These are phyloP conservation scores for Meliscaeva auricollis DNA, from an alignment of 2,888 invertebrate genomes.

Conservation along the genomic window DNA sequence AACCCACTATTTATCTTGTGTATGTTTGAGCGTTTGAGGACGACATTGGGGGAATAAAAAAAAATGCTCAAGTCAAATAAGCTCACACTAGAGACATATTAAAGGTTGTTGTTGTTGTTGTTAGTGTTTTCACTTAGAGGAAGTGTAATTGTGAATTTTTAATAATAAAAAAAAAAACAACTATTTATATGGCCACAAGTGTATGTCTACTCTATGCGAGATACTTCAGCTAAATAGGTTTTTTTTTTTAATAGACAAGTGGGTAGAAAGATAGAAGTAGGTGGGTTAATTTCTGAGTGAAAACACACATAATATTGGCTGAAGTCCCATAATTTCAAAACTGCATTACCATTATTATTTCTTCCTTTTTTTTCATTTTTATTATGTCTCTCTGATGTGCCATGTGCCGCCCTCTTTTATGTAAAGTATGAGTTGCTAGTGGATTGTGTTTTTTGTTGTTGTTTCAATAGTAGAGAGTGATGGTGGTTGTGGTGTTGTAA, in stretches of 20 bases:
- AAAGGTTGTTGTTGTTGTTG: not conserved
- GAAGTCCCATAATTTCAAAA: constrained; percentile 6
- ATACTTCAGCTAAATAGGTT: too few species aligned
- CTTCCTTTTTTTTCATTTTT: not conserved
- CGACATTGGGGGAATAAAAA: constrained; percentile 53
- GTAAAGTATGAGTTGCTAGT: too few species aligned
- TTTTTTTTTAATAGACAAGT: constrained; percentile 24
- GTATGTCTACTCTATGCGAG: too few species aligned
- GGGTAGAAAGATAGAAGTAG: not conserved
- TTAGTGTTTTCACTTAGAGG: not conserved
- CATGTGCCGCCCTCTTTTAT: constrained; percentile 26
- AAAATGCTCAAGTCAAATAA: not conserved
- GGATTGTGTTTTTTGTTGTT: too few species aligned
- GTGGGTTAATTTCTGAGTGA: constrained; percentile 5
- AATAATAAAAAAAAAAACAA: not conserved
- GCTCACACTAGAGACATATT: not conserved
- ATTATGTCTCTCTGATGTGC: not conserved
- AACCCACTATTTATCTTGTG: constrained; percentile 27
- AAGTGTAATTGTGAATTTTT: constrained; percentile 38
- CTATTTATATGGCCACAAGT: too few species aligned
- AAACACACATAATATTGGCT: not conserved
- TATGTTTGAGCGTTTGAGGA: constrained; percentile 33
- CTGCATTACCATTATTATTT: constrained; percentile 17
- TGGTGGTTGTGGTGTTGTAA: constrained; percentile 17
- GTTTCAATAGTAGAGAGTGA: too few species aligned